A percentile compares a stretch with the other conserved stretches of the same genome.
Evolutionary conservation across 2,888 invertebrate species (phyloP).

Genomic region (Branchellion lobata): DNA sequence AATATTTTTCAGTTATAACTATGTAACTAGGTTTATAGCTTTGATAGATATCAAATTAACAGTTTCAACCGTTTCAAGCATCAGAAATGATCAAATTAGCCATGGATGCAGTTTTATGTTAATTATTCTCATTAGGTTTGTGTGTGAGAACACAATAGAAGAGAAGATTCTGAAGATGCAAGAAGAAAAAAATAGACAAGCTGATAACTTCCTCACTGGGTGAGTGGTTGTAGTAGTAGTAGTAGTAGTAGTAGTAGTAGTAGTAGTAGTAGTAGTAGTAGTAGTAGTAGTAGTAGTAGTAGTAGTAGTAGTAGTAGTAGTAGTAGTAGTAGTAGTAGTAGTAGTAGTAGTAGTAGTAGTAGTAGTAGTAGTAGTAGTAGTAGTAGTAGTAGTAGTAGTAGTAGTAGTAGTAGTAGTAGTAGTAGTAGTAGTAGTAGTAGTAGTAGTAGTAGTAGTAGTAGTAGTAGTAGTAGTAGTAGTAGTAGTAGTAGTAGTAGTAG

Average conservation of each 20-base stretch:
- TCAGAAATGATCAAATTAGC: too few relatives aligned
- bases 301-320: constrained; percentile 27
- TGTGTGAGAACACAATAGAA: constrained; percentile 83
- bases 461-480: too few relatives aligned
- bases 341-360: not conserved
- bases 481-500: constrained; percentile 28
- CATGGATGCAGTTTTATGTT: not conserved
- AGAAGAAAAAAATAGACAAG: constrained; percentile 75
- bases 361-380: too few relatives aligned
- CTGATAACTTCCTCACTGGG: constrained; percentile 73
- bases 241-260: constrained; percentile 27
- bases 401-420: too few relatives aligned
- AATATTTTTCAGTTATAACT: too few relatives aligned
- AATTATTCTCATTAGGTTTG: constrained; percentile 68
- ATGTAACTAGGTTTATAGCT: too few relatives aligned
- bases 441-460: too few relatives aligned
- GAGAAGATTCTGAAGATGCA: constrained; percentile 80
- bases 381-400: too few relatives aligned
- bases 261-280: constrained; percentile 27
- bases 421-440: too few relatives aligned
- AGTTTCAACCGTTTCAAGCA: too few relatives aligned
- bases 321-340: constrained; percentile 27
- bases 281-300: constrained; percentile 24
- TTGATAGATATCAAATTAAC: too few relatives aligned
- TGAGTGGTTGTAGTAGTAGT: constrained; percentile 61